phyloP scores from a whole-genome alignment of 2,113 vertebrate genomes.

The Channa maculata region DNA sequence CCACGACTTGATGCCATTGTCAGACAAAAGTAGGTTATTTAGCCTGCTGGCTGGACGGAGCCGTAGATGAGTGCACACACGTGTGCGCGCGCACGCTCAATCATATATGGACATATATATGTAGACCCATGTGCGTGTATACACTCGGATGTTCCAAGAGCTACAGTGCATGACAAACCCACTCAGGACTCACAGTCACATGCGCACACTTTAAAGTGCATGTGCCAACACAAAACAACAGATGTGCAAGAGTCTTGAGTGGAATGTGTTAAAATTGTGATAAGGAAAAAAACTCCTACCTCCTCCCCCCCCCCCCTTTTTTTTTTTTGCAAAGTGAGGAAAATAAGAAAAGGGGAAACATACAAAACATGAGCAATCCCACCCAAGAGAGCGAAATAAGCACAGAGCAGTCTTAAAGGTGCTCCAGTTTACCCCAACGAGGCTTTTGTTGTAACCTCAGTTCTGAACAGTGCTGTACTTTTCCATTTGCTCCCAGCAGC shows the following conservation, averaged over 20 bases:
- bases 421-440: constrained; percentile 58
- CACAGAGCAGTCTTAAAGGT: constrained; percentile 27
- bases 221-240: constrained; percentile 55
- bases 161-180: not conserved
- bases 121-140: not conserved
- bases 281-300: constrained; percentile 33
- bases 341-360: constrained; percentile 39
- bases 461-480: constrained; percentile 56
- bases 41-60: constrained; percentile 86
- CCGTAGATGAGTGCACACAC: constrained; percentile 53
- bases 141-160: not conserved
- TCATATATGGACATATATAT: not conserved
- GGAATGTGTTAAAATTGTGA: constrained; percentile 71
- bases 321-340: constrained; percentile 49
- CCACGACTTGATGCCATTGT: constrained; percentile 95
- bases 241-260: constrained; percentile 67
- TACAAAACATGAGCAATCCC: constrained; percentile 43
- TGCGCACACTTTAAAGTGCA: constrained; percentile 24
- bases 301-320: constrained; percentile 35
- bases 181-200: constrained; percentile 58
- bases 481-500: constrained; percentile 55
- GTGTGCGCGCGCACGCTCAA: constrained; percentile 2
- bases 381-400: constrained; percentile 15
- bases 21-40: constrained; percentile 99
- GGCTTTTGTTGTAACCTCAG: constrained; percentile 61